Conservation (phyloP, 2,113 vertebrate genomes). For the Bos indicus region DNA sequence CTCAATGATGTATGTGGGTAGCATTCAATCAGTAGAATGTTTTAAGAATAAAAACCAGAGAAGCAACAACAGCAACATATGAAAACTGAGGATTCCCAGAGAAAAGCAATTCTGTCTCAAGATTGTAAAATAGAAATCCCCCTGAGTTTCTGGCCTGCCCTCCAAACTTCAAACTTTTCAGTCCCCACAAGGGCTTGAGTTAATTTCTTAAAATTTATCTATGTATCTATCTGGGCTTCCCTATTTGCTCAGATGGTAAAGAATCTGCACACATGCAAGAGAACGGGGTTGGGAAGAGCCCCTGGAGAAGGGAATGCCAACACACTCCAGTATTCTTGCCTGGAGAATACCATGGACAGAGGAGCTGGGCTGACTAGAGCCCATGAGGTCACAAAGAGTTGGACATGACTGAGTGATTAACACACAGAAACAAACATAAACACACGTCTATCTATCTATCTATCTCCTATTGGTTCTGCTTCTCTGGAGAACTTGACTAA, state of each 20-base stretch:
- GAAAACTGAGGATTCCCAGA: background rate
- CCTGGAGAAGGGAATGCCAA: background rate
- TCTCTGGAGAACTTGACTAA: background rate
- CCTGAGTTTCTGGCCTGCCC: background rate
- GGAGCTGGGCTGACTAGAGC: background rate
- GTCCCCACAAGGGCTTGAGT: fast-evolving
- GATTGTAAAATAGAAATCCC: background rate
- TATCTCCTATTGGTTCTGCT: background rate
- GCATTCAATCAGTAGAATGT: background rate
- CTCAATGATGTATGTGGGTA: background rate
- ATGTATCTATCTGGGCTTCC: background rate
- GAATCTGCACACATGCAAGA: background rate
- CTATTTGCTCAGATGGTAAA: background rate
- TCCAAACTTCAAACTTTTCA: background rate
- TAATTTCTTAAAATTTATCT: background rate
- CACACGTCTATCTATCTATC: background rate
- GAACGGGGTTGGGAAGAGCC: background rate
- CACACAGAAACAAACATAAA: background rate
- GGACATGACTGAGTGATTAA: background rate
- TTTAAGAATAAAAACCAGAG: background rate
- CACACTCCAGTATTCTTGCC: background rate
- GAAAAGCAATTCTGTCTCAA: background rate
- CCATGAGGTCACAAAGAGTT: background rate
- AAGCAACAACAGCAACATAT: background rate
- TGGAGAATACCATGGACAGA: background rate